A percentile compares a stretch with the other conserved stretches of the same genome.
Evolutionary conservation across 2,888 invertebrate genomes (phyloP).

Genomic region (Dryomyza anilis): DNA sequence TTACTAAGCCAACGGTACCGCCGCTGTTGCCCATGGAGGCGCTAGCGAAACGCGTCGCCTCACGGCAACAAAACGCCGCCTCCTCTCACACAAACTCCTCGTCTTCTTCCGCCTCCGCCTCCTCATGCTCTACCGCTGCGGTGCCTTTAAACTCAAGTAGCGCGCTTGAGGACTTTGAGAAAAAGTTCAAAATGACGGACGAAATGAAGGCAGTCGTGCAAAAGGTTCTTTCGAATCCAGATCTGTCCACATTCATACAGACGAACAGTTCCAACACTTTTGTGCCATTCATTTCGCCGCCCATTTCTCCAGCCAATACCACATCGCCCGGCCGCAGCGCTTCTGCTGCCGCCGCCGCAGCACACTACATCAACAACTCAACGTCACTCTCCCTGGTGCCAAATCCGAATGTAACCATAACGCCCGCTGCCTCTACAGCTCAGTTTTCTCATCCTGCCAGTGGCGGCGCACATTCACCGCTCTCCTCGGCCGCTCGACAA

Average conservation of each 20-base stretch:
- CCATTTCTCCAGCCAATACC: conserved; percentile 55
- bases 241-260: conserved; percentile 57
- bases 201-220: conserved; percentile 60
- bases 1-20: conserved; percentile 45
- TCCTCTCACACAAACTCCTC: not conserved
- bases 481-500: conserved; percentile 43
- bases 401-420: conserved; percentile 56
- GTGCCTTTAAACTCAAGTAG: conserved; percentile 51
- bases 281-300: conserved; percentile 57
- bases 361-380: not conserved
- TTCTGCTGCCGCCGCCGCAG: not conserved
- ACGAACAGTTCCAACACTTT: conserved; percentile 51
- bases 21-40: conserved; percentile 42
- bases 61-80: not conserved
- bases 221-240: conserved; percentile 57
- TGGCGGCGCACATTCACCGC: conserved; percentile 34
- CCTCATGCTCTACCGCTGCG: conserved; percentile 33
- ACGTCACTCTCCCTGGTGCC: conserved; percentile 52
- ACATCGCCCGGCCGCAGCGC: not conserved
- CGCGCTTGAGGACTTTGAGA: conserved; percentile 55
- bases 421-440: conserved; percentile 50
- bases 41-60: conserved; percentile 17
- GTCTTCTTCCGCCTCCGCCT: not conserved
- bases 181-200: conserved; percentile 59
- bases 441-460: conserved; percentile 45